Percentiles rank a stretch among this genome's conserved stretches.
Conservation (phyloP, 2,888 invertebrate species). For the Drosophila formosana region DNA sequence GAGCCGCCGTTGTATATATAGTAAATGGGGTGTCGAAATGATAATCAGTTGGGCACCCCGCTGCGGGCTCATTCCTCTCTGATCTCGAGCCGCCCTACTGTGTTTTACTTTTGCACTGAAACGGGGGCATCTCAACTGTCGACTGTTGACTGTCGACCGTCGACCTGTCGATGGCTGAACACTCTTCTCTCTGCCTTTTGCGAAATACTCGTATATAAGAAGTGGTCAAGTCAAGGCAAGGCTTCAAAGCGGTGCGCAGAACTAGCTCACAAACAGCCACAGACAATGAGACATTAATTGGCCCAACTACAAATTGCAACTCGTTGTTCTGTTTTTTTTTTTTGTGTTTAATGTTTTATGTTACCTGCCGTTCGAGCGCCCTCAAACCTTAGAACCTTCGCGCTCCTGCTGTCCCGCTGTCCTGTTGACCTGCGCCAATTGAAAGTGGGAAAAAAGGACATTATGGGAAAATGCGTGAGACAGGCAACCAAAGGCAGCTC, state of each 20-base stretch:
- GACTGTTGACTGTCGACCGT: too few species aligned
- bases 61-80: constrained; percentile 66
- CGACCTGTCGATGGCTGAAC: constrained; percentile 24
- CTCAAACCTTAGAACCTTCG: neutral
- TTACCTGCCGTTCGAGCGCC: neutral
- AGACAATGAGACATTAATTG: constrained; percentile 68
- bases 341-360: neutral
- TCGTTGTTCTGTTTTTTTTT: constrained; percentile 17
- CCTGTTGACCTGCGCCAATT: neutral
- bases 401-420: neutral
- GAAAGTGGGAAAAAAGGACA: neutral
- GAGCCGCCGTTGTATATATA: constrained; percentile 40
- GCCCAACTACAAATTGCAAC: constrained; percentile 58
- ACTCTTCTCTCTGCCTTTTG: constrained; percentile 13
- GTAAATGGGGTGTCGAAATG: constrained; percentile 83
- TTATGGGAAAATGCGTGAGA: neutral
- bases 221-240: constrained; percentile 4
- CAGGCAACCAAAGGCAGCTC: neutral
- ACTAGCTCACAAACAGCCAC: constrained; percentile 17
- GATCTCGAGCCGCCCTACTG: constrained; percentile 75
- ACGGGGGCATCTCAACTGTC: constrained; percentile 31
- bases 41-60: constrained; percentile 76
- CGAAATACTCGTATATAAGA: constrained; percentile 11
- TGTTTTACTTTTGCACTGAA: constrained; percentile 39
- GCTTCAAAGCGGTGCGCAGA: constrained; percentile 32